Conservation (phyloP, 2,797 vertebrate genomes). For the Trachurus trachurus region DNA sequence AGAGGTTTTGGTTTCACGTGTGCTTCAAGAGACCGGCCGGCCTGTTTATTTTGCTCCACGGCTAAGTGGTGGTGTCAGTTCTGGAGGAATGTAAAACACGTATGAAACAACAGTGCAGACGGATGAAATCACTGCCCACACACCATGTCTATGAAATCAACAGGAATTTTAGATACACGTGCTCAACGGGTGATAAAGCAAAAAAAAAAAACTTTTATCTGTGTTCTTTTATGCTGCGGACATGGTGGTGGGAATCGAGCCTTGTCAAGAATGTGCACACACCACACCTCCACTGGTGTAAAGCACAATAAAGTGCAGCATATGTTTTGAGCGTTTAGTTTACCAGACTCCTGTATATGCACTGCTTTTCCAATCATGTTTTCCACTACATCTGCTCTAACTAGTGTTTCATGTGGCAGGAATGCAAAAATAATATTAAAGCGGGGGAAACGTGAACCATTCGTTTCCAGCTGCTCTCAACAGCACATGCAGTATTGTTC, state of each 20-base stretch:
- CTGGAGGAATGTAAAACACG: constrained; percentile 40
- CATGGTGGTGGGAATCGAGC: neutral
- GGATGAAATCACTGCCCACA: neutral
- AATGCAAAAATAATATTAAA: too few species aligned
- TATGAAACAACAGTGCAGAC: neutral
- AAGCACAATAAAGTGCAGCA: neutral
- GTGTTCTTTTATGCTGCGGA: neutral
- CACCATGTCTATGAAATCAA: neutral
- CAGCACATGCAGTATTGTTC: too few species aligned
- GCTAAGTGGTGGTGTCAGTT: neutral
- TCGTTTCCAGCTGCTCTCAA: neutral
- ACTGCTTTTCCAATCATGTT: neutral
- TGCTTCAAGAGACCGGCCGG: neutral
- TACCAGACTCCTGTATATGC: neutral
- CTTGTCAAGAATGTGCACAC: neutral
- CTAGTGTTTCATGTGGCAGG: too few species aligned
- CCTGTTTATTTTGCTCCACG: neutral
- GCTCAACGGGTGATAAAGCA: neutral
- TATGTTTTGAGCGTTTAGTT: neutral
- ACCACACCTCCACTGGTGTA: constrained; percentile 20
- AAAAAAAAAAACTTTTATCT: neutral
- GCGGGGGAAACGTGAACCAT: neutral
- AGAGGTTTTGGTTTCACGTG: neutral
- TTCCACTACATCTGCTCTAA: neutral
- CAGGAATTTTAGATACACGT: neutral